Conservation (phyloP, 2,113 vertebrate species). For the Arothron firmamentum region DNA sequence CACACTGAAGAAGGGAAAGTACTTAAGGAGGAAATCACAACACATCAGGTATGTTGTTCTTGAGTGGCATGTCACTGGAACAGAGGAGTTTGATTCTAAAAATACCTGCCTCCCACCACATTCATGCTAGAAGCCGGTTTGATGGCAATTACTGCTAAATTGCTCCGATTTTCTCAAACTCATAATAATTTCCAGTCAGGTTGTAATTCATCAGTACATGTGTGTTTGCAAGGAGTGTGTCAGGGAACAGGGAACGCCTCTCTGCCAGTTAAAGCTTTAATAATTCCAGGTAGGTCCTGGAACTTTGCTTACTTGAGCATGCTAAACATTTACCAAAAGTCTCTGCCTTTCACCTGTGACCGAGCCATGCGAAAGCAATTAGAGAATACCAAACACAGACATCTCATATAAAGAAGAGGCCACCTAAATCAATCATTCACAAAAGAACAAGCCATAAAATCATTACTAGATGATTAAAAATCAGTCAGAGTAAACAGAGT, state of each 20-base stretch:
- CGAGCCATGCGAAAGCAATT: conserved; percentile 60
- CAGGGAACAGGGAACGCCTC: conserved; percentile 55
- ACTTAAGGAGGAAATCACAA: conserved; percentile 68
- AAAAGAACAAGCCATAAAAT: conserved; percentile 45
- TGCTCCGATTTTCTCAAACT: conserved; percentile 63
- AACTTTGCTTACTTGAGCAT: conserved; percentile 48
- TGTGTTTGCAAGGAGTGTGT: conserved; percentile 62
- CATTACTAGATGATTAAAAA: conserved; percentile 51
- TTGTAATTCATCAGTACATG: conserved; percentile 70
- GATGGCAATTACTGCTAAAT: conserved; percentile 72
- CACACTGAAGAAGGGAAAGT: conserved; percentile 60
- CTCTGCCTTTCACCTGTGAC: conserved; percentile 65
- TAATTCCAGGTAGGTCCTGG: conserved; percentile 69
- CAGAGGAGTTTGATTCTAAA: conserved; percentile 69
- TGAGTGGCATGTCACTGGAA: conserved; percentile 63
- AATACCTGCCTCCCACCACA: conserved; percentile 66
- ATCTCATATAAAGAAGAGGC: conserved; percentile 43
- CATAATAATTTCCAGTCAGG: conserved; percentile 77
- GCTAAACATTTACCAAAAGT: conserved; percentile 72
- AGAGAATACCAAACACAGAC: conserved; percentile 56
- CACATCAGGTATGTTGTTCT: conserved; percentile 69
- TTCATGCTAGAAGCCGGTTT: conserved; percentile 55
- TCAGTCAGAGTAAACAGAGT: conserved; percentile 38
- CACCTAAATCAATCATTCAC: conserved; percentile 51
- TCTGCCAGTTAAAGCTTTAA: conserved; percentile 65